A percentile compares a stretch with the other conserved stretches of the same genome.
Conservation (phyloP, 1,140 invertebrate species). For the Acyrthosiphon pisum region DNA sequence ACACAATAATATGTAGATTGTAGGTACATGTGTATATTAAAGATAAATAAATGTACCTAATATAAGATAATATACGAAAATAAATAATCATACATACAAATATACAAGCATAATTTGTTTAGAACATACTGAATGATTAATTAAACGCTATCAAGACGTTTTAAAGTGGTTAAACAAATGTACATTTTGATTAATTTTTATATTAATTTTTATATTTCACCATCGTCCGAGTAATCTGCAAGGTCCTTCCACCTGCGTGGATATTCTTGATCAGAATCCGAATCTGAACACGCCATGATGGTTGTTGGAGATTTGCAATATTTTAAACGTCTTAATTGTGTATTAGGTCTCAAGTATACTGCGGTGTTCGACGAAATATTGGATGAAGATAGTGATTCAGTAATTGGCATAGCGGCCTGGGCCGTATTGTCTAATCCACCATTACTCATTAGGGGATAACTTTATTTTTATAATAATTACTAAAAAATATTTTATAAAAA, state of each 20-base stretch:
- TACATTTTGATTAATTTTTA: not conserved
- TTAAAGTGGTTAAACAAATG: not conserved
- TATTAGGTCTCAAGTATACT: not conserved
- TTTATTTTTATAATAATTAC: not conserved
- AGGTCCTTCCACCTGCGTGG: constrained; percentile 14
- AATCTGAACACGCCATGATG: constrained; percentile 19
- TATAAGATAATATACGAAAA: not conserved
- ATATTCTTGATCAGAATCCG: constrained; percentile 42
- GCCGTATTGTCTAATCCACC: not conserved
- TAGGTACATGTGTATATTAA: not conserved
- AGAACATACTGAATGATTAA: not conserved
- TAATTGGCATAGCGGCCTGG: not conserved
- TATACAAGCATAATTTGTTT: not conserved
- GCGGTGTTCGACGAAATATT: not conserved
- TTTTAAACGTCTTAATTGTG: not conserved
- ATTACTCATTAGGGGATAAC: not conserved
- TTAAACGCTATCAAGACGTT: not conserved
- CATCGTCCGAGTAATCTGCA: not conserved
- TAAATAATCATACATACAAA: not conserved
- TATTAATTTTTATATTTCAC: constrained; percentile 16
- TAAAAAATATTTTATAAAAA: not conserved
- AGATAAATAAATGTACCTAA: constrained; percentile 2
- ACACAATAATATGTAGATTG: not conserved
- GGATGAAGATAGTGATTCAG: not conserved
- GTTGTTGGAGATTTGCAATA: not conserved